These are phyloP conservation scores for Willisornis vidua DNA, from an alignment of 2,113 vertebrate genomes.

Conservation along the genomic window DNA sequence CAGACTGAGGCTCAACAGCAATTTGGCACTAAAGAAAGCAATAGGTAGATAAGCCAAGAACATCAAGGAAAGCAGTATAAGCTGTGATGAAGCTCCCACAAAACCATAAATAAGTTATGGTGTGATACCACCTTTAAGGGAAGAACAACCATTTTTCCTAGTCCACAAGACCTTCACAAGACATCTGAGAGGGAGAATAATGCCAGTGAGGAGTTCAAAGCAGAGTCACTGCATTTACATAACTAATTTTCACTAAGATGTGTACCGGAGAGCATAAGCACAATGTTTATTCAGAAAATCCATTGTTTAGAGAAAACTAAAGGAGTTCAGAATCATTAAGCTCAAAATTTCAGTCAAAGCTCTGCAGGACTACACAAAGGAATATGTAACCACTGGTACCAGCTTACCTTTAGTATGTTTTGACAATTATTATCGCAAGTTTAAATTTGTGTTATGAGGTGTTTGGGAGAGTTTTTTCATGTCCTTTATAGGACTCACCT, in stretches of 20 bases:
- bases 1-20: background rate
- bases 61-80: background rate
- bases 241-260: background rate
- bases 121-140: background rate
- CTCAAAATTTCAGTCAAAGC: background rate
- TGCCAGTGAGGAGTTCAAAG: background rate
- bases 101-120: background rate
- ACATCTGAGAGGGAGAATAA: background rate
- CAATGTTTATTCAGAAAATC: background rate
- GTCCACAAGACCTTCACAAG: background rate
- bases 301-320: background rate
- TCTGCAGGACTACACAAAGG: background rate
- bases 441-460: background rate
- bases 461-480: background rate
- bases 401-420: background rate
- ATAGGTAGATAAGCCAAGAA: background rate
- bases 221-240: background rate
- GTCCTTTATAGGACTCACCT: background rate
- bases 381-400: background rate
- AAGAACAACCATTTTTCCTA: background rate
- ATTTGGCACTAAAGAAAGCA: background rate
- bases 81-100: background rate
- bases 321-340: background rate
- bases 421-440: background rate
- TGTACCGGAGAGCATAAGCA: rapidly evolving